Conservation (phyloP, 2,113 vertebrate species). For the Gasterosteus nipponicus region DNA sequence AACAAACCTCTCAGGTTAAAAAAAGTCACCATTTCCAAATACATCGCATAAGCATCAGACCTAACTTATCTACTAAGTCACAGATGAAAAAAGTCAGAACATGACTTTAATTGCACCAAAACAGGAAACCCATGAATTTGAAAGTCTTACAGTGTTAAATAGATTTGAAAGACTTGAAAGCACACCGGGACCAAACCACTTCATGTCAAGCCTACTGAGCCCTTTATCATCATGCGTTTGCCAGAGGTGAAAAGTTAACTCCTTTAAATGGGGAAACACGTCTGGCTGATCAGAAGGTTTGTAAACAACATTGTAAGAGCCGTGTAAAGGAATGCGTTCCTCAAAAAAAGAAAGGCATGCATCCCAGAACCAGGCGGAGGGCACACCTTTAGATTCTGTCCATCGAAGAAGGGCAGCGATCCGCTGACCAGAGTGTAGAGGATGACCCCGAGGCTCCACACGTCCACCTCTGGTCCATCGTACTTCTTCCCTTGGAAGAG, state of each 20-base stretch:
- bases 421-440: constrained; percentile 96
- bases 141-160: neutral
- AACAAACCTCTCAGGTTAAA: neutral
- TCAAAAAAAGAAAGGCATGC: neutral
- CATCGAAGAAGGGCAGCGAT: constrained; percentile 95
- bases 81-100: neutral
- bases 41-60: neutral
- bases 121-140: neutral
- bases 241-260: neutral
- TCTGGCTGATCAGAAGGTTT: constrained; percentile 1
- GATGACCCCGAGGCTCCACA: constrained; percentile 97
- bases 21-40: neutral
- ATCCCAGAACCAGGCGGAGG: neutral
- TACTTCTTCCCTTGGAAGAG: constrained; percentile 99
- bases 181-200: neutral
- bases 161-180: neutral
- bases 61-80: no score
- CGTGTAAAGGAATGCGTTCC: neutral
- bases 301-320: neutral
- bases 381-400: constrained; percentile 94
- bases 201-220: neutral
- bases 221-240: neutral
- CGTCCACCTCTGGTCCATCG: constrained; percentile 95
- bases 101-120: neutral
- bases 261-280: neutral